phyloP scores from a whole-genome alignment of 2,113 vertebrate species.

The Apteryx owenii region DNA sequence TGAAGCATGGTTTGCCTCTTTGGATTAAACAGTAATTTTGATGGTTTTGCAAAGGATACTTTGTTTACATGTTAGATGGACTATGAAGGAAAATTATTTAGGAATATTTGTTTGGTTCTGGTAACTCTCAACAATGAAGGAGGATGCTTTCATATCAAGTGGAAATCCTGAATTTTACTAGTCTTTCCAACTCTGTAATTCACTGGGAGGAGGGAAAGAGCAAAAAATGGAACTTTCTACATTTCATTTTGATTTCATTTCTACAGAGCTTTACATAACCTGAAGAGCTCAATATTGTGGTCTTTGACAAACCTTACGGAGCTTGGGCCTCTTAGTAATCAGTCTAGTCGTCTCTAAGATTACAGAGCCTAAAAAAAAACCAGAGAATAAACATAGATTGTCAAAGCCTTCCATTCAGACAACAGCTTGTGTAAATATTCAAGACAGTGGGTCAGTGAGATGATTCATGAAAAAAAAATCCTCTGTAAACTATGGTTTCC shows the following conservation, averaged over 20 bases:
- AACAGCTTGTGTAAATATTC: accelerated
- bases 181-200: neutral
- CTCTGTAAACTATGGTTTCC: neutral
- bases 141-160: neutral
- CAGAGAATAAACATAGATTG: accelerated
- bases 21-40: accelerated
- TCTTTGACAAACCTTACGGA: accelerated
- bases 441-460: accelerated
- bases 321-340: accelerated
- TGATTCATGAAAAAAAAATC: neutral
- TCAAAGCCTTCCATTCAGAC: accelerated
- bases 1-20: neutral
- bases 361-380: neutral
- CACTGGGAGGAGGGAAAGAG: neutral
- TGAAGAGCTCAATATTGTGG: neutral
- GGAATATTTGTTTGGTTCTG: neutral
- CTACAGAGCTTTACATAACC: neutral
- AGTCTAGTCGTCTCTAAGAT: too few species aligned
- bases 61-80: accelerated
- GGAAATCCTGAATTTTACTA: neutral
- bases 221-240: accelerated
- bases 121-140: neutral
- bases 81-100: accelerated
- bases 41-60: neutral
- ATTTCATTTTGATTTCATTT: neutral